phyloP scores from a whole-genome alignment of 2,888 invertebrate species.

The Germaria angustata region DNA sequence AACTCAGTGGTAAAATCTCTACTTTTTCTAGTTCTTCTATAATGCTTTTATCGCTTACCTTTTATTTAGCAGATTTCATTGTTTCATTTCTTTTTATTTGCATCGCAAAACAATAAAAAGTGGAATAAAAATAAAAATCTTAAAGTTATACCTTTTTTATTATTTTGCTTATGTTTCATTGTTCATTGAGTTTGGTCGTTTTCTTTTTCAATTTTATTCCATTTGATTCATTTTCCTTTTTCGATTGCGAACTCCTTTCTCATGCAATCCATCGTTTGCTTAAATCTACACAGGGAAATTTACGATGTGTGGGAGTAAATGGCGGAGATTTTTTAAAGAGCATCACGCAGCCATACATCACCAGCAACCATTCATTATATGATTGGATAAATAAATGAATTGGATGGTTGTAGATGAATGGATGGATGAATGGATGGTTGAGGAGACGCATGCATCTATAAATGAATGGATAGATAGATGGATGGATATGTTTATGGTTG shows the following conservation, averaged over 20 bases:
- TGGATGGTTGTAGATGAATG: conserved; percentile 37
- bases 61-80: conserved; percentile 51
- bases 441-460: conserved; percentile 37
- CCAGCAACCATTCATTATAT: conserved; percentile 33
- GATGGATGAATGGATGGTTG: conserved; percentile 26
- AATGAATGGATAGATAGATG: conserved; percentile 45
- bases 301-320: conserved; percentile 39
- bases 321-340: neutral
- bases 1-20: conserved; percentile 25
- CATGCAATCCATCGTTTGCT: neutral
- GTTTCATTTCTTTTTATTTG: conserved; percentile 39
- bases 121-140: conserved; percentile 51
- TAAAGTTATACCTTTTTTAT: conserved; percentile 56
- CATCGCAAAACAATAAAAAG: conserved; percentile 42
- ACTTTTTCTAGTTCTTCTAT: conserved; percentile 1
- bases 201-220: conserved; percentile 13
- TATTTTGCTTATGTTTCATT: conserved; percentile 53
- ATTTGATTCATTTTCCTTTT: conserved; percentile 17
- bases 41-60: conserved; percentile 30
- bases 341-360: neutral
- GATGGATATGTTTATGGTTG: conserved; percentile 55
- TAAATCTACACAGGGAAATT: conserved; percentile 28
- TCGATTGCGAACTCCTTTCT: conserved; percentile 11
- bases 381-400: conserved; percentile 51
- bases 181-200: conserved; percentile 10